Evolutionary conservation across 2,113 vertebrate genomes (phyloP), one percentile per base, ranked within the genome.

Genomic region (Herpailurus yagouaroundi): DNA sequence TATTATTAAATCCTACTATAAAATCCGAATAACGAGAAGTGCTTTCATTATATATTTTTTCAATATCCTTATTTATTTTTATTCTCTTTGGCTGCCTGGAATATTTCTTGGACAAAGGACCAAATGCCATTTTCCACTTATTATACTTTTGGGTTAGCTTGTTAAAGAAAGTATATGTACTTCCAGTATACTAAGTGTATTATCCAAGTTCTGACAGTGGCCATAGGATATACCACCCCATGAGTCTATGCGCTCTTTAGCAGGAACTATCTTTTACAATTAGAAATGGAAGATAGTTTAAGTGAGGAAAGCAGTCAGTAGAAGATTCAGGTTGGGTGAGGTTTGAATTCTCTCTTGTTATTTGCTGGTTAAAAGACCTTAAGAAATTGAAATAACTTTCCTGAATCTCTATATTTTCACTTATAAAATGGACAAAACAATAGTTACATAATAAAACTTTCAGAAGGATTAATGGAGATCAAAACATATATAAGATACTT

Each of bases 241-340:
- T 29, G 10, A 82, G 0, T 82, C 16, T 48, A 41, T 33, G 50
- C 1, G 14, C 27, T 84, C 36, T 87, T 90, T 52, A 74, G 52
- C 23, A 93, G 86, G 36, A 74, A 83, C 31, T 71, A 41, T 71
- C 5, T 71, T 91, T 93, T 84, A 13, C 1, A n/a, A 27, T 8
- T 79, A 92, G 48, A 91, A 68, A 89, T 21, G 57, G 33, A 82
- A 95, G 38, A 18, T 64, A 88, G 60, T 94, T 92, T 95, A 85
- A 18, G 19, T 7, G 33, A 60, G 13, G 21, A 68, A 81, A 64
- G 0, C 5, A 76, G 27, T 77, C 45, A 3, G 7, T 73, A 29
- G 77, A 93, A 95, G 57, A 93, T 64, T 92, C 21, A 80, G 23
- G 14, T 80, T 36, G 38, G 64, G 3, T 29, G 41, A 81, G 18